phyloP scores from a whole-genome alignment of 1,140 invertebrate genomes.

The Eufriesea mexicana region DNA sequence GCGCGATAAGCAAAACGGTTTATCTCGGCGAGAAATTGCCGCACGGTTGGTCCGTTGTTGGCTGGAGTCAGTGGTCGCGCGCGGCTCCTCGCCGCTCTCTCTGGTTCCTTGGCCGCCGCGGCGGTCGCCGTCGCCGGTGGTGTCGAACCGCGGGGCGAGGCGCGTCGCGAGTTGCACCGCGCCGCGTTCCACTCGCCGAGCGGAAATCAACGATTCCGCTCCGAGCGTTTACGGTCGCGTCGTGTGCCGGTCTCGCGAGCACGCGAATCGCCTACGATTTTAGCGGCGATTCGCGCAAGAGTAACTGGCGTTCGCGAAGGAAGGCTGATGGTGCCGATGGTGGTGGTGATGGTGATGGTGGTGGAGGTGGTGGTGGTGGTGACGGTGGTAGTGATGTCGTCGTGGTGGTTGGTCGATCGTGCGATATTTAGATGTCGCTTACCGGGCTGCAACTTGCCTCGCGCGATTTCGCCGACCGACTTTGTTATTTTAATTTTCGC shows the following conservation, averaged over 20 bases:
- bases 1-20: constrained; percentile 34
- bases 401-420: background rate
- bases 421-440: background rate
- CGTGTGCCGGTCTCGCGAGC: constrained; percentile 4
- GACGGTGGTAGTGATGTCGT: too few species aligned
- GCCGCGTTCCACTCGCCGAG: background rate
- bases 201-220: constrained; percentile 15
- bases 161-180: too few species aligned
- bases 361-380: too few species aligned
- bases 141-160: too few species aligned
- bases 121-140: too few species aligned
- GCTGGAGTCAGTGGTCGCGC: background rate
- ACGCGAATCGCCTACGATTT: background rate
- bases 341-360: too few species aligned
- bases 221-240: background rate
- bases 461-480: constrained; percentile 35
- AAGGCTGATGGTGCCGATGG: too few species aligned
- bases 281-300: too few species aligned
- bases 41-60: background rate
- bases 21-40: constrained; percentile 5
- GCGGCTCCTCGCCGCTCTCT: background rate
- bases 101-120: too few species aligned
- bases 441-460: background rate
- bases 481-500: constrained; percentile 57
- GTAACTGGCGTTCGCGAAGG: too few species aligned